These are phyloP conservation scores for Julus scanicus DNA, from an alignment of 2,888 invertebrate species.

Conservation along the genomic window DNA sequence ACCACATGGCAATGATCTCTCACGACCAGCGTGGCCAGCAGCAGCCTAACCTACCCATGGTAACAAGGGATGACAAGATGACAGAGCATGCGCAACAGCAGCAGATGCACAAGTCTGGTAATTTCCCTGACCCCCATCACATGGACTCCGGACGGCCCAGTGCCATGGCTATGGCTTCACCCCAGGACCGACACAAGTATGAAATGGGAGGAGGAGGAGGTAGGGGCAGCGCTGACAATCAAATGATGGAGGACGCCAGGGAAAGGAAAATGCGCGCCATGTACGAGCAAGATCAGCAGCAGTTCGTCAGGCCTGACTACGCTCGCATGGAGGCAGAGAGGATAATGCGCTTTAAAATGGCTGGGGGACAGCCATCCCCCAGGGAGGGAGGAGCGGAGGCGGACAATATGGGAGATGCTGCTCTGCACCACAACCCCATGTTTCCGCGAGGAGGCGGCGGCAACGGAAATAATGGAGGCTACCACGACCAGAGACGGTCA, in stretches of 20 bases:
- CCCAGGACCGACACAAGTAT: conserved; percentile 28
- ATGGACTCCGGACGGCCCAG: background rate
- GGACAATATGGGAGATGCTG: background rate
- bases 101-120: background rate
- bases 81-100: background rate
- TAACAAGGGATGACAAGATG: conserved; percentile 2
- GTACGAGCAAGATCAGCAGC: conserved; percentile 4
- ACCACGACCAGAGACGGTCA: conserved; percentile 12
- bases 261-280: conserved; percentile 35
- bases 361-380: conserved; percentile 44
- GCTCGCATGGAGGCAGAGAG: conserved; percentile 54
- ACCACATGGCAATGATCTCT: background rate
- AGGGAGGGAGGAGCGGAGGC: background rate
- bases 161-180: background rate
- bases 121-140: background rate
- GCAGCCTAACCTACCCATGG: background rate
- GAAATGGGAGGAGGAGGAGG: conserved; percentile 6
- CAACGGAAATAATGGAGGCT: background rate
- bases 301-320: conserved; percentile 44
- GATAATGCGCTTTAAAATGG: conserved; percentile 43
- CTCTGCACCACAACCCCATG: background rate
- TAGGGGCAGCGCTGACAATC: background rate
- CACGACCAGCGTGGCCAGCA: conserved; percentile 6
- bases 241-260: conserved; percentile 6
- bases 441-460: background rate